Base-by-base conservation (phyloP, 2,888 invertebrate genomes). In the Apamea anceps region DNA sequence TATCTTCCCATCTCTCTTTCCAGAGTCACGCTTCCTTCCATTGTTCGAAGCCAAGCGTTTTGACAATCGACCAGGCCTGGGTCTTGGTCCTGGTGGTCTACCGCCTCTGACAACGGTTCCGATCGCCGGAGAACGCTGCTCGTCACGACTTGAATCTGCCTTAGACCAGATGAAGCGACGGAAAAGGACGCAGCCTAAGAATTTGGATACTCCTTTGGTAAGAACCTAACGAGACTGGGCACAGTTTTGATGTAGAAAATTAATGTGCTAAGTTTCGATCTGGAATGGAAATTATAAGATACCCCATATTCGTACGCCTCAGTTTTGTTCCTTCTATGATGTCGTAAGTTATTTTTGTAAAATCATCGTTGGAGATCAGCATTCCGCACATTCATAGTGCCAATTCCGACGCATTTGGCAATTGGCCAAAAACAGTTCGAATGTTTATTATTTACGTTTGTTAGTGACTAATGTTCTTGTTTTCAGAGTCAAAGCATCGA, bases 81-180 rank as follows among this genome's bases (percentile, higher is more conserved):
- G 85, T 6, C 72, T 93, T 4, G 93, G 93, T 1, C 91, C 94
- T 13, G 94, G 93, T 13, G 94, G 95, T 12, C 91, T 97, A 3
- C 95, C 94, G 1, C 95, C 96, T 0, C 87, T 96, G 54, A 96
- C 96, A 3, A 94, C 93, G 18, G 94, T 93, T 60, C 96, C 95
- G 0, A 90, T 96, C 13, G 94, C 94, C 72, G 97, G 97, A 7
- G 97, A 97, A 76, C 96, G 97, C 82, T 98, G 98, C 88, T 98
- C 98, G 0, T 97, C 97, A 32, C 97, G 98, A 32, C 93, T 98
- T 79, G 98, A 98, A 92, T 97, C 97, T 18, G 98, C 98, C 0
- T 92, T 98, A 72, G 98, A 98, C 85, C 97, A 98, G 89, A 96
- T 98, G 91, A 97, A 97, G 87, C 93, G 97, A 62, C 94, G 97